Conservation (phyloP, 1,140 invertebrate species). For the Cotesia glomerata region DNA sequence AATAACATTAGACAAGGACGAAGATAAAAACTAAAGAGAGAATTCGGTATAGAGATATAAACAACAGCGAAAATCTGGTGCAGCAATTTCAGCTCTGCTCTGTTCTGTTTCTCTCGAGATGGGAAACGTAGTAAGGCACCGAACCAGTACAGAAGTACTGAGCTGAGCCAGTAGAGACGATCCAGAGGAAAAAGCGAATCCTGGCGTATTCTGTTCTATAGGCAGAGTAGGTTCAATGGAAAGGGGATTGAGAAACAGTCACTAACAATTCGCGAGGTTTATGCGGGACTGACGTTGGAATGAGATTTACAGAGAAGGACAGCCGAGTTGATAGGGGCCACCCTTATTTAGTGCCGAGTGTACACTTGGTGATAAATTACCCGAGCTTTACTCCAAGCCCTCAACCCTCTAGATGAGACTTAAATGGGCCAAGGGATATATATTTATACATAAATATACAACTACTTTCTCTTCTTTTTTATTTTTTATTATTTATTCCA, state of each 20-base stretch:
- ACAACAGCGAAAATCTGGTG: too few species aligned
- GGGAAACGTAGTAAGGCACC: slow-evolving; percentile 29
- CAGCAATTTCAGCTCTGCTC: too few species aligned
- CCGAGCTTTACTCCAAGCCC: not conserved
- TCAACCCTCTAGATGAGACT: slow-evolving; percentile 9
- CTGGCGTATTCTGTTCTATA: not conserved
- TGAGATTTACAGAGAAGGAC: not conserved
- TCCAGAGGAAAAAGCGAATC: slow-evolving; percentile 18
- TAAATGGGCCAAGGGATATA: slow-evolving; percentile 13
- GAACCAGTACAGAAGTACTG: not conserved
- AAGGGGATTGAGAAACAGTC: slow-evolving; percentile 25
- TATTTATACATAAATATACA: not conserved
- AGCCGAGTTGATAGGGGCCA: slow-evolving; percentile 15
- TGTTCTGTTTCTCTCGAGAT: not conserved
- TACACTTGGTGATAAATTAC: slow-evolving; percentile 23
- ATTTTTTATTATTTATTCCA: not conserved
- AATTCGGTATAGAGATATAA: slow-evolving; percentile 10
- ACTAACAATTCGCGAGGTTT: slow-evolving; percentile 41
- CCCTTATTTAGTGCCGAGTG: slow-evolving; percentile 24
- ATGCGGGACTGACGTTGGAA: slow-evolving; percentile 13
- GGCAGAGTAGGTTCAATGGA: not conserved
- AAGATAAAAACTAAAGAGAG: slow-evolving; percentile 24
- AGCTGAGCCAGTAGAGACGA: not conserved
- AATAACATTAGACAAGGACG: slow-evolving; percentile 50
- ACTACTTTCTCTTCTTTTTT: not conserved